Evolutionary conservation across 2,113 vertebrate species (phyloP), one percentile per base, ranked within the genome.

Genomic region (Vimba vimba): DNA sequence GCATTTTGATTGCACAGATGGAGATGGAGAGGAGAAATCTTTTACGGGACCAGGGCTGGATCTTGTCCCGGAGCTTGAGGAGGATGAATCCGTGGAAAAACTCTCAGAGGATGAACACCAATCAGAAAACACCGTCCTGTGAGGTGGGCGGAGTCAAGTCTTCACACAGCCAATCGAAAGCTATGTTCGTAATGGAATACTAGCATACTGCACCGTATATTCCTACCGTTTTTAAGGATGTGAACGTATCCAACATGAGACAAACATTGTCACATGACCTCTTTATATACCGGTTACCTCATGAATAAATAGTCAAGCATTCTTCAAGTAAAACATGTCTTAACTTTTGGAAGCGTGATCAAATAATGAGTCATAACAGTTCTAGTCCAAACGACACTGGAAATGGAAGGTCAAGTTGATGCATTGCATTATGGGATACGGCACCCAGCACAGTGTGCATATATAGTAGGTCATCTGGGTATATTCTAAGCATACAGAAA

Each of bases 61-160:
- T 89, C 33, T 95, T 90, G 86, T 96, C 83, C 89, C 96, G 4
- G 95, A 95, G 88, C 90, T 91, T 83, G 89, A 89, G 33, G 66
- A 88, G 80, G 96, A 97, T 89, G 75, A 89, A 8, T 90, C 71
- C 82, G 7, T 43, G 23, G 91, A 89, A 87, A 89, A 93, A 0
- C 6, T 89, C 82, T 87, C 93, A 62, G 93, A 96, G 13, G 79
- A 94, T 3, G 92, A 95, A 80, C 91, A 86, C 4, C 94, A 96
- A 1, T 92, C 95, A 0, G 97, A 99, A 87, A 98, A 94, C 92
- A 99, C 98, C 0, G 89, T 92, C 89, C 94, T 99, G 92, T 99
- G 93, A 96, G 6, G 87, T 57, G 13, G 64, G 80, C 81, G 62
- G 86, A 71, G 69, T 78, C 4, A 27, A 23, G 19, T 66, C 15